phyloP scores from a whole-genome alignment of 1,140 invertebrate species.

The Sminthurides bifidus region DNA sequence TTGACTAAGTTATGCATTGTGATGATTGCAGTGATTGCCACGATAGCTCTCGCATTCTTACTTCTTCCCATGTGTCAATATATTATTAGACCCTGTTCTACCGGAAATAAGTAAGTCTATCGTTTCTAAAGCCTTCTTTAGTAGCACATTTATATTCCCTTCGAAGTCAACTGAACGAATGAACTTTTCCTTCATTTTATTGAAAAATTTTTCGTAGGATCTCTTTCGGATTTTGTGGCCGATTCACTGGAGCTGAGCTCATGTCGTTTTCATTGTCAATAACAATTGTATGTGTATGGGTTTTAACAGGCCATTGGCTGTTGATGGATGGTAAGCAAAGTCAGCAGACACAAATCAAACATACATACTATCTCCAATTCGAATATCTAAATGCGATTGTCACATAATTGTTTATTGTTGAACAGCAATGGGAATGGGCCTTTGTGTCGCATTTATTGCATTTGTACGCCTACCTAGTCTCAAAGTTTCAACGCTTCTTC shows the following conservation, averaged over 20 bases:
- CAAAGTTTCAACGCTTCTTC: conserved; percentile 87
- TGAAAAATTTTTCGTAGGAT: conserved; percentile 51
- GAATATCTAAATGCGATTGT: background rate
- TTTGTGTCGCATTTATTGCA: conserved; percentile 95
- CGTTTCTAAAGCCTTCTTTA: background rate
- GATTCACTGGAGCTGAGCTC: conserved; percentile 85
- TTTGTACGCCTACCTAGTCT: conserved; percentile 88
- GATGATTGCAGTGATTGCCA: conserved; percentile 86
- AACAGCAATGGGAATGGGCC: conserved; percentile 88
- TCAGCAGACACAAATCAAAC: background rate
- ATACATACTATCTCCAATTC: background rate
- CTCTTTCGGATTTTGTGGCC: conserved; percentile 77
- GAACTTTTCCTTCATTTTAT: background rate
- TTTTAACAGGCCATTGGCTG: conserved; percentile 92
- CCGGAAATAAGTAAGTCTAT: conserved; percentile 50
- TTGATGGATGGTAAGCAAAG: conserved; percentile 75
- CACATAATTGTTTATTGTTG: conserved; percentile 32
- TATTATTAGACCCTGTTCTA: conserved; percentile 73
- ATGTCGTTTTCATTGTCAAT: conserved; percentile 84
- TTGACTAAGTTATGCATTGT: too few species aligned
- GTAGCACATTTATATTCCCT: background rate
- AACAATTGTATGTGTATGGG: conserved; percentile 90
- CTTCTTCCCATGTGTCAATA: conserved; percentile 95
- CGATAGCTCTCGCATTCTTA: conserved; percentile 87
- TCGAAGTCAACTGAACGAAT: background rate